phyloP scores from a whole-genome alignment of 2,113 vertebrate species.

The Protobothrops flavoviridis region DNA sequence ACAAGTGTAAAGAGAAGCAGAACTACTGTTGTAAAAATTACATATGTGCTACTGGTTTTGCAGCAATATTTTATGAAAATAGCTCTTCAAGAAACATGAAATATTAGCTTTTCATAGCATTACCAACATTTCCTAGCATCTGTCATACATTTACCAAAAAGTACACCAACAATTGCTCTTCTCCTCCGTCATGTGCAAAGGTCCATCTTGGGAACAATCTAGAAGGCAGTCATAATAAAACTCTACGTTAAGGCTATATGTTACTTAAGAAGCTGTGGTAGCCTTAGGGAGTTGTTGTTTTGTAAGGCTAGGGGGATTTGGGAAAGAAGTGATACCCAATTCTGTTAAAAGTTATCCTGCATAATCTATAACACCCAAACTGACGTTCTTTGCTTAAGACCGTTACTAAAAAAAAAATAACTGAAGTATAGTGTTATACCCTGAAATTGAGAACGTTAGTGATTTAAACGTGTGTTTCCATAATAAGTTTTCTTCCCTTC shows the following conservation, averaged over 20 bases:
- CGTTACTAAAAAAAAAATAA: background rate
- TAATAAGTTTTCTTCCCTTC: background rate
- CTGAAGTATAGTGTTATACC: background rate
- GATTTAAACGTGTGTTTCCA: background rate
- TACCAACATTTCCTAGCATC: slow-evolving; percentile 19
- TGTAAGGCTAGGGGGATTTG: background rate
- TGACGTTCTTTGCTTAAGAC: slow-evolving; percentile 28
- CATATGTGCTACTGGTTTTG: background rate
- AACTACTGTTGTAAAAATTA: slow-evolving; percentile 3
- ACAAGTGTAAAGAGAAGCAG: background rate
- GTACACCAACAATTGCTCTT: slow-evolving; percentile 36
- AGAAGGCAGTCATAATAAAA: slow-evolving; percentile 60
- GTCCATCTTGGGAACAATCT: slow-evolving; percentile 60
- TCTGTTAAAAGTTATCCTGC: slow-evolving; percentile 16
- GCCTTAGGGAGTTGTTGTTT: slow-evolving; percentile 42
- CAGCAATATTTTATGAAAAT: slow-evolving; percentile 48
- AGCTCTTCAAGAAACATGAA: slow-evolving; percentile 59
- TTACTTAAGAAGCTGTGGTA: slow-evolving; percentile 17
- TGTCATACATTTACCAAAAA: slow-evolving; percentile 52
- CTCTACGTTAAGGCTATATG: slow-evolving; percentile 42
- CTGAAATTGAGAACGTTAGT: background rate
- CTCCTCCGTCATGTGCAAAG: slow-evolving; percentile 29
- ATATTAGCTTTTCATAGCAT: slow-evolving; percentile 46
- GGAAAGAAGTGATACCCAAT: slow-evolving; percentile 22
- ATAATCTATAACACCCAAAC: slow-evolving; percentile 33